Percentiles rank a stretch among this genome's conserved stretches.
phyloP scores from a whole-genome alignment of 2,113 vertebrate species.

The Sapayoa aenigma region DNA sequence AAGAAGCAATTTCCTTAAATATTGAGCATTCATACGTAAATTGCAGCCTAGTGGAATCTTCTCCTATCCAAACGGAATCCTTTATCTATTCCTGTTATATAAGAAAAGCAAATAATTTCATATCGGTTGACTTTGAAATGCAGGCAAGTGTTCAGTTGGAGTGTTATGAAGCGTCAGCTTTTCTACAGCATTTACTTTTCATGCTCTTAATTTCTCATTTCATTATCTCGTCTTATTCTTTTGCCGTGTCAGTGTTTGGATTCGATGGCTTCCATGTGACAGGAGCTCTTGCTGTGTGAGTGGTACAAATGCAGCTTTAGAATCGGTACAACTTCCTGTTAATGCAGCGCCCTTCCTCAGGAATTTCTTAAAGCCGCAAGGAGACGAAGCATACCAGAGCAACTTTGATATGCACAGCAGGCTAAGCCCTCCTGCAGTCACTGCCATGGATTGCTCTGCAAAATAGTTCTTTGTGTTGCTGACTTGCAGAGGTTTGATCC shows the following conservation, averaged over 20 bases:
- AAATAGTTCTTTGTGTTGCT: background rate
- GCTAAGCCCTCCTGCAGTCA: constrained; percentile 30
- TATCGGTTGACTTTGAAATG: constrained; percentile 60
- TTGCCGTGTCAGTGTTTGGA: constrained; percentile 62
- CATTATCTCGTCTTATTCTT: constrained; percentile 57
- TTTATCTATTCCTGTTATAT: constrained; percentile 69
- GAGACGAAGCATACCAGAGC: background rate
- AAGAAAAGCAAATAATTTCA: constrained; percentile 67
- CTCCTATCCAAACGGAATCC: constrained; percentile 30
- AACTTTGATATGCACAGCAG: constrained; percentile 48
- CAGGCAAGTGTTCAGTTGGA: constrained; percentile 40
- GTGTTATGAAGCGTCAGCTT: constrained; percentile 67
- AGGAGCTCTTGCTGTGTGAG: constrained; percentile 33
- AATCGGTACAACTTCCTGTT: constrained; percentile 19
- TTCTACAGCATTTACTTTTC: constrained; percentile 53
- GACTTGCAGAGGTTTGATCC: constrained; percentile 8
- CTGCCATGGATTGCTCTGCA: background rate
- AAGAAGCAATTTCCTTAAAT: constrained; percentile 67
- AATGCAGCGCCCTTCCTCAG: constrained; percentile 26
- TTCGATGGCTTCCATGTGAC: constrained; percentile 60
- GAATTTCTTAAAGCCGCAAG: constrained; percentile 27
- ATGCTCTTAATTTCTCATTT: constrained; percentile 69
- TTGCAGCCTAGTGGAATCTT: constrained; percentile 55
- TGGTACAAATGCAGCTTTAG: constrained; percentile 23
- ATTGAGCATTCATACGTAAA: constrained; percentile 61